Conservation (phyloP, 2,113 vertebrate species). For the Mus pahari region DNA sequence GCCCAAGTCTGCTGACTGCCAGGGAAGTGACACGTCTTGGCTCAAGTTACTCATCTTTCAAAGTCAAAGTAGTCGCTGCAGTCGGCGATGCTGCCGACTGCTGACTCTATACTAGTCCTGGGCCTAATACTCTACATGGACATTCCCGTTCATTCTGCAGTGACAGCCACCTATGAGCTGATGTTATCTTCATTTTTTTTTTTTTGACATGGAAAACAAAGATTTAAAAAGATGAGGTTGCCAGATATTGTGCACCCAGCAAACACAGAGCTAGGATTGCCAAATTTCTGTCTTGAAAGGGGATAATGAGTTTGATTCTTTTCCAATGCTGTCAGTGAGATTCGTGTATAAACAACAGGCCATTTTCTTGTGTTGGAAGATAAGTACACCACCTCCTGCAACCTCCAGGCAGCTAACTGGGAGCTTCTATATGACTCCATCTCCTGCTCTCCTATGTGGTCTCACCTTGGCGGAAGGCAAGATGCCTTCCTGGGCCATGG, state of each 20-base stretch:
- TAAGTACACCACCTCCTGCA: not conserved
- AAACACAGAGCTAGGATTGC: not conserved
- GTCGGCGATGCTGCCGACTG: not conserved
- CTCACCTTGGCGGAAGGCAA: not conserved
- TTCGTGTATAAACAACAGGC: slow-evolving; percentile 3
- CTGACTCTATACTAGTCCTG: not conserved
- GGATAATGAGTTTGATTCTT: not conserved
- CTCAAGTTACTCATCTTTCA: not conserved
- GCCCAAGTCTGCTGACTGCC: not conserved
- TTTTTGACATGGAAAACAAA: not conserved
- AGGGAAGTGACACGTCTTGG: not conserved
- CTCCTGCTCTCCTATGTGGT: not conserved
- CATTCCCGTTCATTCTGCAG: not conserved
- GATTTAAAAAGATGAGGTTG: not conserved
- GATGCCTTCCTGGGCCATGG: not conserved
- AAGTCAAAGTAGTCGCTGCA: not conserved
- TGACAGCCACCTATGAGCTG: not conserved
- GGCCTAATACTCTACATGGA: not conserved
- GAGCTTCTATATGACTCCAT: not conserved
- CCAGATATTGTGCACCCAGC: not conserved
- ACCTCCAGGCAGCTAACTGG: slow-evolving; percentile 63
- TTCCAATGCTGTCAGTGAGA: not conserved
- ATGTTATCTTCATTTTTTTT: not conserved
- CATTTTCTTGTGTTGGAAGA: slow-evolving; percentile 79
- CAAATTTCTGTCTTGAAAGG: not conserved